phyloP scores from a whole-genome alignment of 2,888 invertebrate genomes.

The Tipula confusa region DNA sequence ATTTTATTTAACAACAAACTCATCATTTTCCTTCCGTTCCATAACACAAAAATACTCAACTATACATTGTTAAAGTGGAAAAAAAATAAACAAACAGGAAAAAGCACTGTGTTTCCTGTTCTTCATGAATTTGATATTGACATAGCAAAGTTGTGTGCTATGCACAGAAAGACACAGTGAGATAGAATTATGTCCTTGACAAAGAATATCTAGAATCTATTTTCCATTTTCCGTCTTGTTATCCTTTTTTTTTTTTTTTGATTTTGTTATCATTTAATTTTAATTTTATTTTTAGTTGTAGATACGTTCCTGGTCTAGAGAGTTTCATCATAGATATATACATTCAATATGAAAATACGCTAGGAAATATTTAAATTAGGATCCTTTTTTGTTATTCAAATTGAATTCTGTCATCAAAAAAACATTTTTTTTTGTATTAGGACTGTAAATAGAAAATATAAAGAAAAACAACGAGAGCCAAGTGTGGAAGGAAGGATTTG shows the following conservation, averaged over 20 bases:
- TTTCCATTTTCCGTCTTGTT: constrained; percentile 17
- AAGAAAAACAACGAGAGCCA: constrained; percentile 20
- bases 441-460: background rate
- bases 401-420: constrained; percentile 16
- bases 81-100: background rate
- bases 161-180: background rate
- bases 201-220: background rate
- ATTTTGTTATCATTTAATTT: background rate
- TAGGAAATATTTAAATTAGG: constrained; percentile 20
- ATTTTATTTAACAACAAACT: background rate
- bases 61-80: no score
- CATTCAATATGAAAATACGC: background rate
- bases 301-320: background rate
- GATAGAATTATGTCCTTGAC: background rate
- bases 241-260: background rate
- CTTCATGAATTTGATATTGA: background rate
- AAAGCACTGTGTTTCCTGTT: background rate
- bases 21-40: background rate
- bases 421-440: background rate
- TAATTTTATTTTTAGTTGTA: background rate
- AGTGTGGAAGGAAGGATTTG: constrained; percentile 12
- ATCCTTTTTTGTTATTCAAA: constrained; percentile 15
- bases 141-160: background rate
- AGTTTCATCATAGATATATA: background rate
- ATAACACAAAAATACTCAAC: background rate